Evolutionary conservation across 2,888 invertebrate genomes (phyloP).

Genomic region (Hermaeophaga mercurialis): DNA sequence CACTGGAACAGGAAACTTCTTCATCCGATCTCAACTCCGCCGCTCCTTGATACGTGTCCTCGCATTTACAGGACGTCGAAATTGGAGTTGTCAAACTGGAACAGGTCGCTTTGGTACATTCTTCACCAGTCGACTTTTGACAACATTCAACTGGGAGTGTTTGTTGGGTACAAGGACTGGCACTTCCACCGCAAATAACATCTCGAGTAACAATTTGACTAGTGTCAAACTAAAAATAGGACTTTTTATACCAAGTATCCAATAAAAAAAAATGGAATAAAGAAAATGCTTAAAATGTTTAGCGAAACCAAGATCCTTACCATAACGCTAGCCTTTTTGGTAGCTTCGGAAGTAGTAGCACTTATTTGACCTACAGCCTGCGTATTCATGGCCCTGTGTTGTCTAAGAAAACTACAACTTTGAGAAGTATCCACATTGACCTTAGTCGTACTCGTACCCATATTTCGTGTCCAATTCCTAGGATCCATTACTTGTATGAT

Average conservation of each 20-base stretch:
- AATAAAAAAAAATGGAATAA: too few species aligned
- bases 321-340: not conserved
- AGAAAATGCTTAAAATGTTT: too few species aligned
- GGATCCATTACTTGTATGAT: too few species aligned
- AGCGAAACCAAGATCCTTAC: too few species aligned
- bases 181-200: not conserved
- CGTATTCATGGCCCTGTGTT: not conserved
- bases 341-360: not conserved
- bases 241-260: too few species aligned
- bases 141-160: not conserved
- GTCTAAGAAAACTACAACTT: too few species aligned
- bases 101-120: not conserved
- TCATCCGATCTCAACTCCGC: not conserved
- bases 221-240: not conserved
- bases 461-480: too few species aligned
- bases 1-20: not conserved
- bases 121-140: constrained; percentile 7
- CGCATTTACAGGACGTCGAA: not conserved
- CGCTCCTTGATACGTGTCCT: not conserved
- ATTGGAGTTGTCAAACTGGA: constrained; percentile 3
- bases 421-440: too few species aligned
- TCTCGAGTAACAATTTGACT: not conserved
- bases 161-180: constrained; percentile 5
- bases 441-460: too few species aligned
- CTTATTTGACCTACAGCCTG: not conserved